Percentiles rank a stretch among this genome's conserved stretches.
Evolutionary conservation across 2,797 vertebrate species (phyloP).

Genomic region (Coracias cyanogaster): DNA sequence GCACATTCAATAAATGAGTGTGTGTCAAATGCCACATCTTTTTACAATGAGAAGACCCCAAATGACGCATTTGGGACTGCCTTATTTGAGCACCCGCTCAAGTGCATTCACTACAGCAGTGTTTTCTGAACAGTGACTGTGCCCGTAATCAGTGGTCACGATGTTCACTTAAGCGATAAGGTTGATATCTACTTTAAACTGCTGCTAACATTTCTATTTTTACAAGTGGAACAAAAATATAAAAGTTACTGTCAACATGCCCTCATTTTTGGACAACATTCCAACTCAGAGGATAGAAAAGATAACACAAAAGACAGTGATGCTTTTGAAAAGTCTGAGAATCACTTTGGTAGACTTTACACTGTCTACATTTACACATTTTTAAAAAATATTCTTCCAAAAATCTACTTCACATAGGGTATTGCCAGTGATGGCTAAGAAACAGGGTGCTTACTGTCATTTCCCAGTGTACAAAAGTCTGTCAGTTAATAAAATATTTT

Average conservation of each 20-base stretch:
- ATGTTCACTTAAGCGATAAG: background rate
- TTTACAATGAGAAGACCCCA: background rate
- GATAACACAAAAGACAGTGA: background rate
- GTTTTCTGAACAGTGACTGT: background rate
- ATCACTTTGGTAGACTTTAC: background rate
- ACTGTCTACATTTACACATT: background rate
- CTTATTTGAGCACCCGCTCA: accelerated
- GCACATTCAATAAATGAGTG: background rate
- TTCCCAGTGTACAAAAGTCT: background rate
- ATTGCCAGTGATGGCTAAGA: background rate
- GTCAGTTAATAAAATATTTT: background rate
- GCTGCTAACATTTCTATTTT: background rate
- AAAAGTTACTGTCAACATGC: background rate
- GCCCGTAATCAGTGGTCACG: background rate
- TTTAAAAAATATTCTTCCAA: background rate
- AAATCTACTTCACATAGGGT: background rate
- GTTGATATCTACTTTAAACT: background rate
- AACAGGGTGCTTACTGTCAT: background rate
- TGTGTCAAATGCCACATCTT: background rate
- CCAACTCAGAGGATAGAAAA: background rate
- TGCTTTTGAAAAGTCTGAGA: background rate
- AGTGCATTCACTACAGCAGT: background rate
- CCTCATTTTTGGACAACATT: background rate
- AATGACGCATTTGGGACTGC: background rate
- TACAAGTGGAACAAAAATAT: background rate